Conservation (phyloP, 1,140 invertebrate species). For the Catajapyx aquilonaris region DNA sequence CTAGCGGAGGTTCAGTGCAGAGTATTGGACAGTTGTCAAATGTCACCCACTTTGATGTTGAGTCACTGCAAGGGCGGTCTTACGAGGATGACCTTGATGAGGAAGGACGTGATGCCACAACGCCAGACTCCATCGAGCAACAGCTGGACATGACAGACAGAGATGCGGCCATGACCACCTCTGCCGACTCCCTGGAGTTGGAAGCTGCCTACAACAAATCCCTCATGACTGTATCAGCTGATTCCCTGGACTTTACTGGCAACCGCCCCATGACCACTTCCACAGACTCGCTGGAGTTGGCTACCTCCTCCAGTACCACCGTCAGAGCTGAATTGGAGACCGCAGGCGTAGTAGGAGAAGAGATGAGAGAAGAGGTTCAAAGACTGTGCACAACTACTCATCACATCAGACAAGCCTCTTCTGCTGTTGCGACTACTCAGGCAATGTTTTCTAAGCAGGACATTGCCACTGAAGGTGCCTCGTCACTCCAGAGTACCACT, state of each 20-base stretch:
- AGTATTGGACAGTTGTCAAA: slow-evolving; percentile 9
- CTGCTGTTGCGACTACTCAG: too few relatives aligned
- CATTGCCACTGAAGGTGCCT: too few relatives aligned
- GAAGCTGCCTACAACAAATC: slow-evolving; percentile 14
- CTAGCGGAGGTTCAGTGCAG: slow-evolving; percentile 7
- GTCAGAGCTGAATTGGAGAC: too few relatives aligned
- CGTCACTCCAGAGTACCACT: too few relatives aligned
- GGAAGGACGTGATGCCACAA: slow-evolving; percentile 19
- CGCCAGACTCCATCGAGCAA: slow-evolving; percentile 19
- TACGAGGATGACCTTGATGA: slow-evolving; percentile 17
- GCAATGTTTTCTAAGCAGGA: too few relatives aligned
- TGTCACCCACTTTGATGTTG: slow-evolving; percentile 11
- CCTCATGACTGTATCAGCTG: slow-evolving; percentile 18
- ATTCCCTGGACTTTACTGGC: slow-evolving; percentile 25
- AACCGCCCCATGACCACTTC: slow-evolving; percentile 5
- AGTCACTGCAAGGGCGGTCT: slow-evolving; percentile 12
- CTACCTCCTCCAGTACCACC: too few relatives aligned
- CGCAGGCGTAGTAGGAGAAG: too few relatives aligned
- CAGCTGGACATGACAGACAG: neutral
- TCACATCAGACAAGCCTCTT: too few relatives aligned
- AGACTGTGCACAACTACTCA: too few relatives aligned
- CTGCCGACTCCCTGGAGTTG: slow-evolving; percentile 11
- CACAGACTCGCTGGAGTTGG: slow-evolving; percentile 12
- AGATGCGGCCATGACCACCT: slow-evolving; percentile 9
- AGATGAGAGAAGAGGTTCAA: too few relatives aligned